Evolutionary conservation across 2,888 invertebrate genomes (phyloP), one percentile per base, ranked within the genome.

Genomic region (Aporophyla lueneburgensis): DNA sequence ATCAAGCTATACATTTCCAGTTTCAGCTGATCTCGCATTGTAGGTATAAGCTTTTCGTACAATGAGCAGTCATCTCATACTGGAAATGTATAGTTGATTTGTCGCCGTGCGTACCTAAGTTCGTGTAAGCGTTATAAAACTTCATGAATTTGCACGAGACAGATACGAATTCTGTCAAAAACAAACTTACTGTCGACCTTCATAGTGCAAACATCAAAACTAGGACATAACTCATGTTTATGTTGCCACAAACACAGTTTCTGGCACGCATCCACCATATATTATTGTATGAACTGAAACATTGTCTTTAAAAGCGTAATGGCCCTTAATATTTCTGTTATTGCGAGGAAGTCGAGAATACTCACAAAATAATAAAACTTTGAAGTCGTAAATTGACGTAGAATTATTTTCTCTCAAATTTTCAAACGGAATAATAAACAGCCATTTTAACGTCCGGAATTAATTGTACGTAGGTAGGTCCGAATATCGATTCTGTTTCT

Each of bases 361-460:
- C 56, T 61, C 33, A 46, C 43, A 4, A 43, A 78, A 72, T 69
- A 81, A 84, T 80, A 69, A 69, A 81, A 76, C 40, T 80, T 69
- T n/a, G 14, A 65, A 80, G 62, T 65, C 76, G 46, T 76, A 80
- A 85, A 86, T 81, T 80, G 71, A 54, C 53, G 24, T 19, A n/a
- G 67, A 77, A 74, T 80, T 70, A 59, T 76, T 75, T 51, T 40
- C 61, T 65, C 51, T 62, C 69, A 49, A 81, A 67, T 69, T 75
- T 69, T 16, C 40, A 70, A 76, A 84, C 49, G 43, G 54, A 71
- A 73, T 78, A 62, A 72, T 84, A 71, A 80, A 84, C 65, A 71
- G 43, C 66, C 43, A 71, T 85, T 77, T 83, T 78, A 67, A 78
- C 9, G n/a, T 59, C 46, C 40, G 75, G 59, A 76, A 75, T 68